These are phyloP conservation scores for Eolophus roseicapilla DNA, from an alignment of 2,113 vertebrate species.

Conservation along the genomic window DNA sequence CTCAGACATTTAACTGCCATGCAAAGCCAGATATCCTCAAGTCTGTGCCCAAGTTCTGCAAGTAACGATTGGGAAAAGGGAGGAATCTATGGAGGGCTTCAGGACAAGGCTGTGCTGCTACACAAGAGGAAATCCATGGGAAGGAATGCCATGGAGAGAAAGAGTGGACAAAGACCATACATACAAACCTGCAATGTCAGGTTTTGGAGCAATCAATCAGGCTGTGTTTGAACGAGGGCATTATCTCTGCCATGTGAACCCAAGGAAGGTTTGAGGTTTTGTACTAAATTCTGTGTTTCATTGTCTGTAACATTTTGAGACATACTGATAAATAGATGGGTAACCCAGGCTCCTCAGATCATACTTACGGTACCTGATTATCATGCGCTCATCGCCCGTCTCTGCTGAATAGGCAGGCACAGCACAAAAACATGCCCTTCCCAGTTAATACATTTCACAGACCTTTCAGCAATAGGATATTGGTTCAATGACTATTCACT, in stretches of 20 bases:
- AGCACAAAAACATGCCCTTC: neutral
- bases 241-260: neutral
- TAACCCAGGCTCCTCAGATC: neutral
- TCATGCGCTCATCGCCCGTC: neutral
- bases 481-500: neutral
- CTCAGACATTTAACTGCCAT: neutral
- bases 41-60: neutral
- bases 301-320: neutral
- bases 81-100: neutral
- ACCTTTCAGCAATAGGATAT: neutral
- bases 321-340: neutral
- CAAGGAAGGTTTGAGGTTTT: neutral
- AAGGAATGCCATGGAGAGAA: neutral
- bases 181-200: rapidly evolving
- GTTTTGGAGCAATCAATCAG: neutral
- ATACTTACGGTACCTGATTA: neutral
- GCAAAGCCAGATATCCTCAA: neutral
- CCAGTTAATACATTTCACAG: neutral
- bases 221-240: neutral
- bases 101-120: neutral
- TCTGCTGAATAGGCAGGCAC: neutral
- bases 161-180: neutral
- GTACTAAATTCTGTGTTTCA: neutral
- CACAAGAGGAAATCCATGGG: neutral
- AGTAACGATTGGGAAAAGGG: neutral